Evolutionary conservation across 2,113 vertebrate species (phyloP), one percentile per base, ranked within the genome.

Genomic region (Ptilorrhoa leucosticta): DNA sequence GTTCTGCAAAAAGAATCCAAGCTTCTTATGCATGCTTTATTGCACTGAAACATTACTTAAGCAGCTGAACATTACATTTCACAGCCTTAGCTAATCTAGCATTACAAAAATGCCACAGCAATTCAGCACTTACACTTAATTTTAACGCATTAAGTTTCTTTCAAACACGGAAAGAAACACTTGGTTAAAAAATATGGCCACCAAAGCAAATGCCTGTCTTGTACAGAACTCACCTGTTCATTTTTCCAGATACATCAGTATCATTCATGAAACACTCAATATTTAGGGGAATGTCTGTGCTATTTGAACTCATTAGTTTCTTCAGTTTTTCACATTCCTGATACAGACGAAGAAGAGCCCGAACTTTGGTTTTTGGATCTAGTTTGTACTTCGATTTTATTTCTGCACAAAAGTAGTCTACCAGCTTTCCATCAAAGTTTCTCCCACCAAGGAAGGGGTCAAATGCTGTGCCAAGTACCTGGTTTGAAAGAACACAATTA

Each of bases 251-350:
- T 45, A 98, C 98, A 77, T 98, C 98, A 70, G 90, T 98, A 79
- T 98, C 98, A 82, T 98, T 98, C 97, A 98, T 98, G 72, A 98
- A 98, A 81, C 98, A 98, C 82, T 99, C 98, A 18, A 98, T 98
- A 78, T 98, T 98, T 40, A 98, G 81, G 21, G 98, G 98, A 60
- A 98, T 95, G 68, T 98, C 98, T 5, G 97, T 98, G 80, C 98
- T 98, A 51, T 98, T 98, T 77, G 98, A 98, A 90, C 98, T 98
- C 98, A 98, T 98, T 9, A 98, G 94, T 75, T 99, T 98, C 90
- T 98, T 98, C 83, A 99, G 94, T 76, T 98, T 98, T 94, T 98
- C 98, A 83, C 98, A 98, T 22, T 99, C 98, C 87, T 98, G 98
- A 93, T 97, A 97, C 11, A 98, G 97, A 63, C 98, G 98, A 89